Evolutionary conservation across 2,888 invertebrate species (phyloP).

Genomic region (Himalopsyche tibetana): DNA sequence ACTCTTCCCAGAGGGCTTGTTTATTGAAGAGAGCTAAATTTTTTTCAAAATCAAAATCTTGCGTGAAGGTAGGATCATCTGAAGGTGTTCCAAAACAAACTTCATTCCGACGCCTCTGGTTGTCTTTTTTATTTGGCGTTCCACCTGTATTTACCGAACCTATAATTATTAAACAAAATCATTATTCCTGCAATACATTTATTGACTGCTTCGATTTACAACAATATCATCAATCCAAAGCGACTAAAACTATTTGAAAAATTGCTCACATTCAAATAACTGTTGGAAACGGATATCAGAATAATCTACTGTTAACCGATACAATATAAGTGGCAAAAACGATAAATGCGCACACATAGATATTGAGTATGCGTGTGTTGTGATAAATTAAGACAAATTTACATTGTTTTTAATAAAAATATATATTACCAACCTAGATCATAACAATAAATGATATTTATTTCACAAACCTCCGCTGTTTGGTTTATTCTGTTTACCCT

Average conservation of each 20-base stretch:
- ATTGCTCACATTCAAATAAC: background rate
- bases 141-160: slow-evolving; percentile 67
- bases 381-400: too few species aligned
- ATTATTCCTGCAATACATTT: background rate
- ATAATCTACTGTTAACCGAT: too few species aligned
- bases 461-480: slow-evolving; percentile 68
- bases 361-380: too few species aligned
- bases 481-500: slow-evolving; percentile 60
- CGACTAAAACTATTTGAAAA: background rate
- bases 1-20: slow-evolving; percentile 86
- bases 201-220: too few species aligned
- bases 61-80: slow-evolving; percentile 79
- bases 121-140: slow-evolving; percentile 76
- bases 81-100: slow-evolving; percentile 87
- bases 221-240: too few species aligned
- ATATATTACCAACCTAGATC: background rate
- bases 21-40: slow-evolving; percentile 95
- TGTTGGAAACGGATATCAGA: too few species aligned
- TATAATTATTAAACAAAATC: background rate
- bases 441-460: background rate
- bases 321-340: too few species aligned
- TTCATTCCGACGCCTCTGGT: slow-evolving; percentile 80
- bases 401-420: background rate
- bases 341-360: too few species aligned
- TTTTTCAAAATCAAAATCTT: slow-evolving; percentile 96